Base-by-base conservation (phyloP, 2,113 vertebrate genomes). In the Hylia prasina region DNA sequence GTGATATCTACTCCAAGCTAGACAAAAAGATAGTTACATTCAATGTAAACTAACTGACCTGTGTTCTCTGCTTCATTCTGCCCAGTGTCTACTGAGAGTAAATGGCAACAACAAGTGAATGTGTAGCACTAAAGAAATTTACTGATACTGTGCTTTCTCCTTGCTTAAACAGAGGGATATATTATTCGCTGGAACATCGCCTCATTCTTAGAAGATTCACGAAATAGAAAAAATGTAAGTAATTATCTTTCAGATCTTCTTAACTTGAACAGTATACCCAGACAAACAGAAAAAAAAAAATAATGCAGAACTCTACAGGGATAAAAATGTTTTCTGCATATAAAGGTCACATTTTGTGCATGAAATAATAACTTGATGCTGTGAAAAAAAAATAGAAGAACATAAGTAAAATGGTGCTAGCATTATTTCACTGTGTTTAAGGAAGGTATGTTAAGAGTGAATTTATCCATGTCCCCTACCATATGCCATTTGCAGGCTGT, bases 201-300 rank as follows among this genome's bases (percentile, higher is more conserved):
- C 40, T 97, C 97, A 51, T 98, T 98, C 91, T 90, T 98, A 71
- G 93, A 98, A 90, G 75, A 96, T 39, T 92, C 97, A 84, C 70
- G 91, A 48, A 96, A 97, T n/a, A 89, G 23, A 66, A 94, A 84
- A 87, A 98, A 97, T 82, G 97, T 98, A 97, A 97, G 96, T 28
- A 87, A 79, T 85, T 53, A 54, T 44, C 35, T 80, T 33, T 63
- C 31, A 61, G 63, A 14, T 61, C 78, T 88, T 90, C 54, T 75
- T 86, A 66, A 82, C 14, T 65, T 65, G n/a, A 77, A 60, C 28
- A 69, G 40, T 75, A 50, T 66, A 82, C 7, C 8, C 35, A 54
- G 10, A 37, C 28, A 89, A 85, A 53, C 5, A 83, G 42, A 31
- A 18, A 64, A 77, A 64, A 77, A 77, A 79, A 85, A 88, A 8